Evolutionary conservation across 2,888 invertebrate species (phyloP).

Genomic region (Epinotia ramella): DNA sequence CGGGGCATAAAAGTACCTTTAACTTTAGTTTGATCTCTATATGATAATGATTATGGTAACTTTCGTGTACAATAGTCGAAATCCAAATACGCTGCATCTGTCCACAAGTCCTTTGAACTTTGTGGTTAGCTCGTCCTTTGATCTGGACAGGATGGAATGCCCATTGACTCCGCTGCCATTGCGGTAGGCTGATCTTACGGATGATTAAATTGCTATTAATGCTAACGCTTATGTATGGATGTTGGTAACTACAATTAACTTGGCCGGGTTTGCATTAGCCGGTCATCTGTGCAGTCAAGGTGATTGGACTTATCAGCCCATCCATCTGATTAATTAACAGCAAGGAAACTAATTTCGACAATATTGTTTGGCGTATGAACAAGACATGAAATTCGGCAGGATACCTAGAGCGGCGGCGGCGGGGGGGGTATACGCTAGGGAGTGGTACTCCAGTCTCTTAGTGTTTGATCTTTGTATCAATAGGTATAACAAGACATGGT

Average conservation of each 20-base stretch:
- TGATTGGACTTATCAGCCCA: constrained; percentile 2
- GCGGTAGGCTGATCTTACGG: constrained; percentile 8
- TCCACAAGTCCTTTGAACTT: constrained; percentile 10
- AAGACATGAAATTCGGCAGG: too few species aligned
- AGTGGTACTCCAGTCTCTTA: too few species aligned
- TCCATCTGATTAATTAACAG: not conserved
- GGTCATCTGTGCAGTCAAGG: not conserved
- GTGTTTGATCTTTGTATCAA: too few species aligned
- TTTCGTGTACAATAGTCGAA: not conserved
- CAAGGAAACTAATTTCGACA: not conserved
- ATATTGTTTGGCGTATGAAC: not conserved
- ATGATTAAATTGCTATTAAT: constrained; percentile 35
- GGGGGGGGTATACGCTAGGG: too few species aligned
- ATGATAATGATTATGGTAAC: too few species aligned
- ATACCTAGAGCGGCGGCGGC: too few species aligned
- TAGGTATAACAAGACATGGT: not conserved
- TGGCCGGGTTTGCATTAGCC: not conserved
- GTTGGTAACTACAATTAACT: constrained; percentile 22
- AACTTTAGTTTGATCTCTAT: too few species aligned
- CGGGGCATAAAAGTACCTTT: too few species aligned
- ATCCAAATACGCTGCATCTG: not conserved
- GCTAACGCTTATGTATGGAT: constrained; percentile 20
- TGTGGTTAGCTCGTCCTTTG: constrained; percentile 32
- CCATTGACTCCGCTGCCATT: constrained; percentile 35
- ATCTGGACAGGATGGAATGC: constrained; percentile 21